Evolutionary conservation across 2,797 vertebrate species (phyloP).

Genomic region (Melanotaenia trifasciata): DNA sequence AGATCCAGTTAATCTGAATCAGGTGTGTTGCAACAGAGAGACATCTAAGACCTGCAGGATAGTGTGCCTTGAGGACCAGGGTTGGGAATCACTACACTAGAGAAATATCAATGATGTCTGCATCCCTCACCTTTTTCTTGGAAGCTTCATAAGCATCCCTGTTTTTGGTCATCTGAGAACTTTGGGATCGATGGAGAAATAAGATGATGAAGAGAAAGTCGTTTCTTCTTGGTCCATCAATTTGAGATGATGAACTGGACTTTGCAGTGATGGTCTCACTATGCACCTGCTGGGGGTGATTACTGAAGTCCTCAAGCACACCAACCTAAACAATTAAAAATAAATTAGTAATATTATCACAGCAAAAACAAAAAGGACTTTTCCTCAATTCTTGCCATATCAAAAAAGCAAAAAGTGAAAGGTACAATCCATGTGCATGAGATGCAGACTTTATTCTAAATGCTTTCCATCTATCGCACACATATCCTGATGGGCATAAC

Average conservation of each 20-base stretch:
- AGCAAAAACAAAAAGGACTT: neutral
- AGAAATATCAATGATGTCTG: neutral
- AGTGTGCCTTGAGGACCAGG: too few relatives aligned
- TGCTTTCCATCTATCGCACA: too few relatives aligned
- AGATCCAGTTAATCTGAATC: too few relatives aligned
- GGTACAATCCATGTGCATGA: too few relatives aligned
- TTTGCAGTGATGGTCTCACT: slow-evolving; percentile 37
- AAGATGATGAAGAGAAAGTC: slow-evolving; percentile 47
- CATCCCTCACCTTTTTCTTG: slow-evolving; percentile 83
- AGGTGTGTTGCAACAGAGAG: too few relatives aligned
- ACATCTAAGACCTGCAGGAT: too few relatives aligned
- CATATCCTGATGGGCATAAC: neutral
- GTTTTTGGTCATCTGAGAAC: slow-evolving; percentile 20
- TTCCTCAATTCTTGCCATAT: too few relatives aligned
- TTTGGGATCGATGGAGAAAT: neutral
- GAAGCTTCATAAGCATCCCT: slow-evolving; percentile 85
- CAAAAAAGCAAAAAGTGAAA: too few relatives aligned
- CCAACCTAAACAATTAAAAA: slow-evolving; percentile 78
- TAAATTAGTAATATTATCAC: neutral
- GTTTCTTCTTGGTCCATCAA: accelerated
- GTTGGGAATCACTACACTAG: neutral
- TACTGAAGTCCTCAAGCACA: slow-evolving; percentile 81
- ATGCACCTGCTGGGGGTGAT: slow-evolving; percentile 29
- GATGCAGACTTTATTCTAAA: too few relatives aligned
- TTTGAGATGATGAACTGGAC: accelerated